Conservation (phyloP, 2,113 vertebrate species). For the Mellivora capensis region DNA sequence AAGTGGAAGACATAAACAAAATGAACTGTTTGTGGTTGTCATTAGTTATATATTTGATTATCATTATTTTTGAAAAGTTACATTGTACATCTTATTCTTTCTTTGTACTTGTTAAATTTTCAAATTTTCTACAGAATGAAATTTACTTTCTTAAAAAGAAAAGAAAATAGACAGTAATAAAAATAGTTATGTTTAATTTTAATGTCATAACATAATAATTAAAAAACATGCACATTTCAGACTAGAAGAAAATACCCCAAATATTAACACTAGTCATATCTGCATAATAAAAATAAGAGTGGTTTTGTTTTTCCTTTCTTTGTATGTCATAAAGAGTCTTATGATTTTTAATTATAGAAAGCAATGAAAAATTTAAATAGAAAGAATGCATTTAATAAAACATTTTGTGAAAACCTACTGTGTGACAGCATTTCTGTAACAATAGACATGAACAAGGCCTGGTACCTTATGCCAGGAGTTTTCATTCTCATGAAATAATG, state of each 20-base stretch:
- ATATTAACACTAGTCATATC: not conserved
- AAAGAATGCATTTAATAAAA: not conserved
- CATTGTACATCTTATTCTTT: not conserved
- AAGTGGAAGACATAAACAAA: not conserved
- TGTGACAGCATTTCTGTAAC: not conserved
- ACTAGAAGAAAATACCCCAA: not conserved
- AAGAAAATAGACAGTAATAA: slow-evolving; percentile 5
- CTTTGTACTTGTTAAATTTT: not conserved
- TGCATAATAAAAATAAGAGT: not conserved
- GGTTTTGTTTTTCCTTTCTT: not conserved
- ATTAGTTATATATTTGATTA: slow-evolving; percentile 33
- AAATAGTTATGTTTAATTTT: slow-evolving; percentile 28
- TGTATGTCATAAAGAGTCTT: not conserved
- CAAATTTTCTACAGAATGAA: not conserved
- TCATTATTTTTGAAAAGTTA: slow-evolving; percentile 5
- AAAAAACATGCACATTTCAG: not conserved
- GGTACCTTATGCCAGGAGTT: not conserved
- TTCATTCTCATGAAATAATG: not conserved
- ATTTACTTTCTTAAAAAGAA: not conserved
- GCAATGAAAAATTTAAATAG: not conserved
- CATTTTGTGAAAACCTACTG: not conserved
- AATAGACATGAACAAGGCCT: not conserved
- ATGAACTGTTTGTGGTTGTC: slow-evolving; percentile 29
- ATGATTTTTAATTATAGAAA: slow-evolving; percentile 27
- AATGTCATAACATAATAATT: not conserved